Conservation (phyloP, 2,888 invertebrate genomes). For the Argyresthia goedartella region DNA sequence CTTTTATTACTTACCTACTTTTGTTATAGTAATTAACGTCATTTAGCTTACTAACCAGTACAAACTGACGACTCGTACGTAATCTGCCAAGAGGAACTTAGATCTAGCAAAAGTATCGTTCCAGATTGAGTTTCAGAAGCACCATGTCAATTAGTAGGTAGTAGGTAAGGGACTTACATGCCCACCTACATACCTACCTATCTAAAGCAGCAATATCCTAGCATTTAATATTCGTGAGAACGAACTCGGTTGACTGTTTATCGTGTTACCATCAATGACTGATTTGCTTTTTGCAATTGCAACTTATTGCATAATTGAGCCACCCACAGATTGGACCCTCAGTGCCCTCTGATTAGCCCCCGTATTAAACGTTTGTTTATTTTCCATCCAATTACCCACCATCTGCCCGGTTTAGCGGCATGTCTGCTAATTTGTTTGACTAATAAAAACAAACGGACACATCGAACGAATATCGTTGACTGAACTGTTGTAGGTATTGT, state of each 20-base stretch:
- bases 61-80: too few species aligned
- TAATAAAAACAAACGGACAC: conserved; percentile 15
- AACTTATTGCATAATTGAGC: conserved; percentile 62
- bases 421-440: conserved; percentile 29
- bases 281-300: conserved; percentile 35
- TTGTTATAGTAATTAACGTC: too few species aligned
- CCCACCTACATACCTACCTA: too few species aligned
- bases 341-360: conserved; percentile 35
- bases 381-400: conserved; percentile 49
- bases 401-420: conserved; percentile 35
- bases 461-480: not conserved
- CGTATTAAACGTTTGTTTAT: conserved; percentile 41
- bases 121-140: too few species aligned
- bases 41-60: too few species aligned
- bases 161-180: too few species aligned
- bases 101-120: too few species aligned
- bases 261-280: conserved; percentile 14
- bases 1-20: too few species aligned
- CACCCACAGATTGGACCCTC: conserved; percentile 53
- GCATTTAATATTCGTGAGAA: not conserved
- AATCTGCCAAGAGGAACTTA: too few species aligned
- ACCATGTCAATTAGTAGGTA: too few species aligned
- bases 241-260: not conserved
- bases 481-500: too few species aligned
- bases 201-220: not conserved